Percentiles rank a stretch among this genome's conserved stretches.
phyloP scores from a whole-genome alignment of 2,113 vertebrate genomes.

The Piliocolobus tephrosceles region DNA sequence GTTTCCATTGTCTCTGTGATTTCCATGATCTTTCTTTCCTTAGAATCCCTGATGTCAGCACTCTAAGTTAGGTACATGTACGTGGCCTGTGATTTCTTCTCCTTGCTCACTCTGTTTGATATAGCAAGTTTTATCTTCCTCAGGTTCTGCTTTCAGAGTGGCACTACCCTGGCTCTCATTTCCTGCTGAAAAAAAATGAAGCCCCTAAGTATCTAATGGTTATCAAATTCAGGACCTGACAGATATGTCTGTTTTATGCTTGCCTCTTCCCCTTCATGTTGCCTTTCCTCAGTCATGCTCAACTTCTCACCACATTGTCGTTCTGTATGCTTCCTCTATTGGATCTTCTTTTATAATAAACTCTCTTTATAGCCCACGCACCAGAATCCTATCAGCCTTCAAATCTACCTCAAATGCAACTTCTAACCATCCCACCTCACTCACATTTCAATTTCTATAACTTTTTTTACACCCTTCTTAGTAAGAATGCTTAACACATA shows the following conservation, averaged over 20 bases:
- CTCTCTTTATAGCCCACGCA: background rate
- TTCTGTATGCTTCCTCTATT: background rate
- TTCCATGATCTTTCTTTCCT: background rate
- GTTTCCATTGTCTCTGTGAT: background rate
- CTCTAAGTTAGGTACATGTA: background rate
- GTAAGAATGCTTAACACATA: background rate
- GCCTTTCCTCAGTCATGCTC: background rate
- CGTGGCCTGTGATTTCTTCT: background rate
- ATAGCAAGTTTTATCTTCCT: background rate
- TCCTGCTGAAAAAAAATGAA: background rate
- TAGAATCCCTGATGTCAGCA: fast-evolving
- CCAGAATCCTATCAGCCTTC: background rate
- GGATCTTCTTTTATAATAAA: background rate
- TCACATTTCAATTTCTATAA: background rate
- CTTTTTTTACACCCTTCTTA: background rate
- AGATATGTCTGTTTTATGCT: background rate
- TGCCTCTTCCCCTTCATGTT: background rate
- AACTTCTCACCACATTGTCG: fast-evolving
- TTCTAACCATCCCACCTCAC: background rate
- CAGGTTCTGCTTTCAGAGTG: background rate
- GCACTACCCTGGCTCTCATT: fast-evolving
- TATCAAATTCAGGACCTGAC: background rate
- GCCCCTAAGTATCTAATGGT: fast-evolving
- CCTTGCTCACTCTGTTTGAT: background rate
- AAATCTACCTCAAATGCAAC: background rate